These are phyloP conservation scores for Phrynocephalus versicolor DNA, from an alignment of 2,113 vertebrate genomes.

Conservation along the genomic window DNA sequence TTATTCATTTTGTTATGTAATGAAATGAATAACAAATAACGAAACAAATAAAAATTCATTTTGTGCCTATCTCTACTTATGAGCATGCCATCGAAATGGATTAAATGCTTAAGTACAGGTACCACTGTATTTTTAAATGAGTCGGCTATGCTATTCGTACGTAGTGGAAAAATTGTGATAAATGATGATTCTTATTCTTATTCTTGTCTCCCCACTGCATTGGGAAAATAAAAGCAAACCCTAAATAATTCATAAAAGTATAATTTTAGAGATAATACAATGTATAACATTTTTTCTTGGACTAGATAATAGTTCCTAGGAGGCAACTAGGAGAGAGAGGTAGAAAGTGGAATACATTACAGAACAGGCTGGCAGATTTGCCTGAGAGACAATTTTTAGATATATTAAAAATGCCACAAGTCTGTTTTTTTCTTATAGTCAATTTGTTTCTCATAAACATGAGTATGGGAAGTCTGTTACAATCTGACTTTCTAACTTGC, in stretches of 20 bases:
- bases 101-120: no score
- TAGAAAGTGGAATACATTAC: constrained; percentile 21
- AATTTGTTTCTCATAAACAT: background rate
- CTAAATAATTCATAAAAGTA: constrained; percentile 9
- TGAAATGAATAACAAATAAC: no score
- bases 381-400: constrained; percentile 15
- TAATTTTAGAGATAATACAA: constrained; percentile 5
- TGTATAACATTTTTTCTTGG: background rate
- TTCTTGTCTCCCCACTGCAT: background rate
- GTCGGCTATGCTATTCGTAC: constrained; percentile 1
- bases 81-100: no score
- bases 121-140: no score
- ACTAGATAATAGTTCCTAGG: background rate
- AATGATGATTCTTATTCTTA: background rate
- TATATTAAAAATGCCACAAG: background rate
- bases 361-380: constrained; percentile 32
- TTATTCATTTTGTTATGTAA: no score
- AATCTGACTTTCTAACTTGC: background rate
- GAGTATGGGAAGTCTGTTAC: background rate
- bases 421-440: background rate
- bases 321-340: constrained; percentile 17
- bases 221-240: background rate
- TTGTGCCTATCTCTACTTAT: no score
- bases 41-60: no score
- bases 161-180: background rate